Base-by-base conservation (phyloP, 2,888 invertebrate species). In the Leptura quadrifasciata region DNA sequence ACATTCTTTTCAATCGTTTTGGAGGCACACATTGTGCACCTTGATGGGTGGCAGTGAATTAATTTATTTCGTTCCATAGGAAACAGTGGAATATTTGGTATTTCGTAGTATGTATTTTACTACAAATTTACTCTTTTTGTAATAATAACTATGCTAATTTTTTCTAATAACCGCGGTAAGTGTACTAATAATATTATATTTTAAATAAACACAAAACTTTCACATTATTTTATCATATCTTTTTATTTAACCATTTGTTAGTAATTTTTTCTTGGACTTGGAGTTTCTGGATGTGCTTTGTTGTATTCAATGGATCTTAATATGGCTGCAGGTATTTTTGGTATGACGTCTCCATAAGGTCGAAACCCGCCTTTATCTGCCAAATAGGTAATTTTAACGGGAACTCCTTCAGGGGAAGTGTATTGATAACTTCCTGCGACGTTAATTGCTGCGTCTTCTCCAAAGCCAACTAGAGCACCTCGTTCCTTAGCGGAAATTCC, bases 331-430 rank as follows among this genome's bases (percentile, higher is more conserved):
- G 68, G 68, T 15, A 57, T 68, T 18, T 57, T 69, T n/a, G 74
- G 74, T 2, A 68, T 5, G 1, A 52, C 39, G 15, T 68, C 17
- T 47, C 55, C 55, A 10, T 3, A 6, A 31, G 95, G 93, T 85
- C 93, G 92, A 89, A 94, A 95, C 75, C 94, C 95, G 86, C 93
- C 94, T 89, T 95, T 95, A 87, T 95, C 95, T 24, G 94, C 94
- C n/a, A 94, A 90, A 82, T 94, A 95, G 39, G 90, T 92, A 65
- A 92, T 90, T 69, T 91, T 90, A 76, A 91, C 91, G 57, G 90
- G 87, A 10, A 91, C 87, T 69, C 70, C 70, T 47, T 70, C 70
- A 4, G 70, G 70, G 10, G 35, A 15, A 1, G 60, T 70, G 47
- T 47, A 70, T 15, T 60, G 58, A 21, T 60, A 70, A 24, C 12